Conservation (phyloP, 2,797 vertebrate genomes). For the Phylloscopus collybita region DNA sequence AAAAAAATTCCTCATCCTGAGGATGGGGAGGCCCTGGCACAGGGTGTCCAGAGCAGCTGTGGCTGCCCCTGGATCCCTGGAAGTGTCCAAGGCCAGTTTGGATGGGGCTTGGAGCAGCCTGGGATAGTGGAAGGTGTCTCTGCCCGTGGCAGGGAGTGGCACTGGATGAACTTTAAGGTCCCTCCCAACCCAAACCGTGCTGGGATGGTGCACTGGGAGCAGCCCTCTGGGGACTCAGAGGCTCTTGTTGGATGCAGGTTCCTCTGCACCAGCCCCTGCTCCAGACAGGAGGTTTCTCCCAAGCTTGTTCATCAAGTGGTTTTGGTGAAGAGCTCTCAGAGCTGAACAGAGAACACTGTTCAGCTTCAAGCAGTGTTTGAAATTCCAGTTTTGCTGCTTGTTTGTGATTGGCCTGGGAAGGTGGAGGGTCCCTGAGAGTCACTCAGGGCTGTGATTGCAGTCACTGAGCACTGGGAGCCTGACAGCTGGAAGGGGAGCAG, state of each 20-base stretch:
- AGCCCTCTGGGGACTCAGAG: accelerated
- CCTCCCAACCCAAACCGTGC: background rate
- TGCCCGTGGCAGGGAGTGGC: background rate
- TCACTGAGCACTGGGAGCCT: background rate
- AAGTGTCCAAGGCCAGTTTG: accelerated
- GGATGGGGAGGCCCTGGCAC: accelerated
- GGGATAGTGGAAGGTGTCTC: background rate
- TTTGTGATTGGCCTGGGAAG: background rate
- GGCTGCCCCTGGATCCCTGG: background rate
- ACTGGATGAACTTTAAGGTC: accelerated
- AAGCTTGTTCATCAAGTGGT: background rate
- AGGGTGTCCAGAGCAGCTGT: background rate
- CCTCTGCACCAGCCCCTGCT: background rate
- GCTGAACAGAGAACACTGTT: background rate
- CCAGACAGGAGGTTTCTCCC: background rate
- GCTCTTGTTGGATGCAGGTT: background rate
- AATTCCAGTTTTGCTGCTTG: background rate
- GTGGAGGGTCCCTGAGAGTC: background rate
- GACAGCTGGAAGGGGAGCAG: background rate
- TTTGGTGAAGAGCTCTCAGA: background rate
- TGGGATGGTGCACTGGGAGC: background rate
- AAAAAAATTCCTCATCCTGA: too few species aligned
- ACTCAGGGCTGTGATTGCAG: background rate
- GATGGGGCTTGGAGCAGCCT: accelerated
- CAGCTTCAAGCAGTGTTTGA: background rate